A percentile compares a stretch with the other conserved stretches of the same genome.
phyloP scores from a whole-genome alignment of 2,797 vertebrate species.

The Diceros bicornis region DNA sequence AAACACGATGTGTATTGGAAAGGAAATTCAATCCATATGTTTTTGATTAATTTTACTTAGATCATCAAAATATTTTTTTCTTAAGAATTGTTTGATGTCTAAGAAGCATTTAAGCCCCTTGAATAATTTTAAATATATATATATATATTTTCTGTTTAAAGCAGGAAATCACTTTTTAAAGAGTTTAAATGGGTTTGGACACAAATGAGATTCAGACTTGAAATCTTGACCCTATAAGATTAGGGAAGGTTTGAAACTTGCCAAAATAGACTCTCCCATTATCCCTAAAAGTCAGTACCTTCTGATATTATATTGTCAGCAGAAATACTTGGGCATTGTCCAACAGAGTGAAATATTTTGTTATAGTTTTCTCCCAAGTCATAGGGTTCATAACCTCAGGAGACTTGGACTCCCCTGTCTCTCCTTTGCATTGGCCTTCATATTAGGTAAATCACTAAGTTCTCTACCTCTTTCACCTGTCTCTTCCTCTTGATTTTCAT shows the following conservation, averaged over 20 bases:
- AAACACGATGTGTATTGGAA: slow-evolving; percentile 76
- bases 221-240: slow-evolving; percentile 79
- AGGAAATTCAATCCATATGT: slow-evolving; percentile 83
- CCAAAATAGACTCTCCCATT: slow-evolving; percentile 53
- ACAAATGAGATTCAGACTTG: slow-evolving; percentile 82
- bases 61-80: slow-evolving; percentile 87
- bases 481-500: not conserved
- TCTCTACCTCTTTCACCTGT: not conserved
- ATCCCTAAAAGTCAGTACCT: slow-evolving; percentile 48
- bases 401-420: not conserved
- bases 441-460: not conserved
- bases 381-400: slow-evolving; percentile 15
- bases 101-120: slow-evolving; percentile 82
- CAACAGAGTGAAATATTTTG: slow-evolving; percentile 42
- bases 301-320: slow-evolving; percentile 63
- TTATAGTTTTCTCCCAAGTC: not conserved
- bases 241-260: slow-evolving; percentile 60
- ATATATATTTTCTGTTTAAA: slow-evolving; percentile 75
- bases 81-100: slow-evolving; percentile 84
- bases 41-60: slow-evolving; percentile 85
- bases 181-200: slow-evolving; percentile 81
- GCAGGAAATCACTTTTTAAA: slow-evolving; percentile 86
- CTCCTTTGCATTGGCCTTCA: not conserved
- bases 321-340: slow-evolving; percentile 60
- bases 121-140: slow-evolving; percentile 77